Evolutionary conservation across 2,888 invertebrate species (phyloP), one percentile per base, ranked within the genome.

Genomic region (Tachina lurida): DNA sequence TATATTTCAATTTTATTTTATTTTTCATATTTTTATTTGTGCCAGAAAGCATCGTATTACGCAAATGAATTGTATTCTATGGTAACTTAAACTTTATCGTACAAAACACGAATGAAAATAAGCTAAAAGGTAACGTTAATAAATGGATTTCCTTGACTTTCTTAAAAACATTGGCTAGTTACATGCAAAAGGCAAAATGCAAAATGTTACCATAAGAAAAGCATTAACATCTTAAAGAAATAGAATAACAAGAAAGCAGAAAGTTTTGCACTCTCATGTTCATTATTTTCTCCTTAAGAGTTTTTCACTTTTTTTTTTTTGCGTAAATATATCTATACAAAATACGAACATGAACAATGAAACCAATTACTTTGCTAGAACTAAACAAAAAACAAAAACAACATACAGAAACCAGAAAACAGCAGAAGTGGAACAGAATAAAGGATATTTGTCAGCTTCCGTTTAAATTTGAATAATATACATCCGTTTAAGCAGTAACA

Each of bases 61-160:
- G 71, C 56, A 79, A 76, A 67, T 75, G 68, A 58, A 31, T 31
- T 31, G 56, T 58, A 62, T 67, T 43, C 79, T 56, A 15, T 60
- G 54, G 39, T 22, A 60, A 68, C 15, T 67, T 43, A 62, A 80
- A 80, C 79, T 83, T 70, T 60, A 62, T 41, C 67, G 49, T n/a
- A 75, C 49, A 39, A 47, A 71, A 83, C 47, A 63, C 62, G 19
- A 74, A 68, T 47, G 41, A 56, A 71, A 63, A 70, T 58, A 58
- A 82, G 45, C 74, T 73, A 56, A 75, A 76, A 76, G 62, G 62
- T 60, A 82, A 73, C 65, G 77, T 82, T 77, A 82, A 82, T 84
- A 87, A 84, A 88, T 87, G 84, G 84, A 87, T 87, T 87, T 88
- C 77, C 71, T 15, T 65, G 56, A 62, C 65, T 84, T 87, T 86